phyloP scores from a whole-genome alignment of 2,113 vertebrate genomes.

The Ceyx melanurus region DNA sequence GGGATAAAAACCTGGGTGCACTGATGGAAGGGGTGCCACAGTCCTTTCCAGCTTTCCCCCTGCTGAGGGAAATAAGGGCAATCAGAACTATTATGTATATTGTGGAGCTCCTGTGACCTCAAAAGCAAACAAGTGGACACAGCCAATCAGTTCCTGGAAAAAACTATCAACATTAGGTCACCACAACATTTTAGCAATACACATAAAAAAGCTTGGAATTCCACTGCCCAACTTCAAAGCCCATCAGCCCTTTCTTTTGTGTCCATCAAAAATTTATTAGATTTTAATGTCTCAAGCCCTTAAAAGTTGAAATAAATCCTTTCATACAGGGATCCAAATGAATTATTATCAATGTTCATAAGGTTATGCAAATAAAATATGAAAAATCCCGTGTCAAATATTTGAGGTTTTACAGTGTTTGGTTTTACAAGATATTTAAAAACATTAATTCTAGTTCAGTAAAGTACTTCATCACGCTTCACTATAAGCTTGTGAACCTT shows the following conservation, averaged over 20 bases:
- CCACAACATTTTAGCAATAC: not conserved
- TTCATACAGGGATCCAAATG: not conserved
- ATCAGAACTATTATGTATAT: accelerated
- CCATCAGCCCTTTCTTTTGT: not conserved
- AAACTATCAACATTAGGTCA: not conserved
- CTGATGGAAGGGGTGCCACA: not conserved
- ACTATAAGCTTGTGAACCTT: not conserved
- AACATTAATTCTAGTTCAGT: not conserved
- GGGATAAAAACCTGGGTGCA: accelerated
- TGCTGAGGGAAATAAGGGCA: not conserved
- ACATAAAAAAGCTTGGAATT: not conserved
- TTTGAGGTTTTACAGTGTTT: not conserved
- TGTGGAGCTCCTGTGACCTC: not conserved
- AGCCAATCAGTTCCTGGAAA: not conserved
- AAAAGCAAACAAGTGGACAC: not conserved
- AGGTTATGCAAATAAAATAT: not conserved
- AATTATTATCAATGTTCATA: not conserved
- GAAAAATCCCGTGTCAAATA: not conserved
- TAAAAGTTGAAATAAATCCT: not conserved
- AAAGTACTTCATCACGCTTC: not conserved
- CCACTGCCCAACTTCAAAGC: not conserved
- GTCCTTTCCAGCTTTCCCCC: not conserved
- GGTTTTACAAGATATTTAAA: not conserved
- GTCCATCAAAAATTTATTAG: not conserved
- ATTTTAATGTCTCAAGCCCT: not conserved